Percentiles rank a stretch among this genome's conserved stretches.
These are phyloP conservation scores for Eilema caniola DNA, from an alignment of 2,888 invertebrate genomes.

Conservation along the genomic window DNA sequence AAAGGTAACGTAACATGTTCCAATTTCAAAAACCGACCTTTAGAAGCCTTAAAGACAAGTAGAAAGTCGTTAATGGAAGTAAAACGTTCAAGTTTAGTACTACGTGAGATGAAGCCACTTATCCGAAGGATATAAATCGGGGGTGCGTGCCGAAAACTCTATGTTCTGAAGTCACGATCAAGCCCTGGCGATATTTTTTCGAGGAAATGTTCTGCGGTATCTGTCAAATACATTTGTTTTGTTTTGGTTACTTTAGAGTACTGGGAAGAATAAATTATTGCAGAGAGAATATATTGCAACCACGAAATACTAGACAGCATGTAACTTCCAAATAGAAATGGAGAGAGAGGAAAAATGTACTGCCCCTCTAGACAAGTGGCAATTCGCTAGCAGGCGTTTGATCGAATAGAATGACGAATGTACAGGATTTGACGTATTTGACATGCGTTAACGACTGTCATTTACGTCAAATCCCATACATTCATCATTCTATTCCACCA, in stretches of 20 bases:
- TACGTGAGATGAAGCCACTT: slow-evolving; percentile 49
- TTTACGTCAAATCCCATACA: no score
- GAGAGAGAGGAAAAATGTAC: no score
- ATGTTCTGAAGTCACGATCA: slow-evolving; percentile 16
- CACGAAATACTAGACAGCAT: neutral
- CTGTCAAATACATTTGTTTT: neutral
- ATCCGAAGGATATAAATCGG: slow-evolving; percentile 54
- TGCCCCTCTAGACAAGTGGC: no score
- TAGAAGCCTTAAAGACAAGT: neutral
- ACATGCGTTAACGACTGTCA: no score
- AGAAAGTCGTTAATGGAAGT: slow-evolving; percentile 14
- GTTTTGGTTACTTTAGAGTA: neutral
- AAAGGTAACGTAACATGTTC: neutral
- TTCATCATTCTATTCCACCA: no score
- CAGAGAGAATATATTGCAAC: neutral
- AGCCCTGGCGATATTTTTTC: slow-evolving; percentile 12
- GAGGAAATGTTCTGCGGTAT: slow-evolving; percentile 7
- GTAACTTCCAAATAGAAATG: no score
- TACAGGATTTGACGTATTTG: no score
- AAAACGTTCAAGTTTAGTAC: slow-evolving; percentile 18
- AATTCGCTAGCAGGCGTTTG: no score
- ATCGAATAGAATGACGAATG: no score
- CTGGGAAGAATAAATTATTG: neutral
- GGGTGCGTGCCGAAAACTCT: slow-evolving; percentile 49
- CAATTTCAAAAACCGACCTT: neutral